Conservation (phyloP, 2,888 invertebrate genomes). For the Cynaeus angustus region DNA sequence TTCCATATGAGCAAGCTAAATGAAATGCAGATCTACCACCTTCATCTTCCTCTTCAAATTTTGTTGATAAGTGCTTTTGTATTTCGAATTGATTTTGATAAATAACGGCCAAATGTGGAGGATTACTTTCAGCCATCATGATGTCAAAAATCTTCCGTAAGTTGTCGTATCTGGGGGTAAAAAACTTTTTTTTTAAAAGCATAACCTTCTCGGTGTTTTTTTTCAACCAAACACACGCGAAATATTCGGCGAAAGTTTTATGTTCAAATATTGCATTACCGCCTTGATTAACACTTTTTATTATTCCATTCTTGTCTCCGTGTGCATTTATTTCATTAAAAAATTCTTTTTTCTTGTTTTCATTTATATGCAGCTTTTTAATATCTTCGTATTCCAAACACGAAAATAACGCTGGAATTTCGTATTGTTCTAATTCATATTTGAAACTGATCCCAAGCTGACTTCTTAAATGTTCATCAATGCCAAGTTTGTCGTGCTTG, state of each 20-base stretch:
- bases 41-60: background rate
- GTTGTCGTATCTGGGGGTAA: background rate
- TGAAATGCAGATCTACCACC: background rate
- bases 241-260: constrained; percentile 1
- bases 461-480: background rate
- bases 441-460: background rate
- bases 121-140: background rate
- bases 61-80: background rate
- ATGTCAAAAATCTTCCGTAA: constrained; percentile 2
- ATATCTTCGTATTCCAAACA: background rate
- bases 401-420: background rate
- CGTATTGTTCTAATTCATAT: background rate
- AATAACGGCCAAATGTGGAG: background rate
- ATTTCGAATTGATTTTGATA: background rate
- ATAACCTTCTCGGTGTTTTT: background rate
- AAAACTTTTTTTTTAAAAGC: background rate
- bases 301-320: background rate
- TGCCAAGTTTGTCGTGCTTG: background rate
- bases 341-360: background rate
- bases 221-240: background rate
- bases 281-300: background rate
- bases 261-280: background rate
- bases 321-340: background rate
- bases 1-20: background rate
- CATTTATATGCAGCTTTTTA: background rate